Conservation (phyloP, 2,888 invertebrate species). For the Acanthosepion esculentum region DNA sequence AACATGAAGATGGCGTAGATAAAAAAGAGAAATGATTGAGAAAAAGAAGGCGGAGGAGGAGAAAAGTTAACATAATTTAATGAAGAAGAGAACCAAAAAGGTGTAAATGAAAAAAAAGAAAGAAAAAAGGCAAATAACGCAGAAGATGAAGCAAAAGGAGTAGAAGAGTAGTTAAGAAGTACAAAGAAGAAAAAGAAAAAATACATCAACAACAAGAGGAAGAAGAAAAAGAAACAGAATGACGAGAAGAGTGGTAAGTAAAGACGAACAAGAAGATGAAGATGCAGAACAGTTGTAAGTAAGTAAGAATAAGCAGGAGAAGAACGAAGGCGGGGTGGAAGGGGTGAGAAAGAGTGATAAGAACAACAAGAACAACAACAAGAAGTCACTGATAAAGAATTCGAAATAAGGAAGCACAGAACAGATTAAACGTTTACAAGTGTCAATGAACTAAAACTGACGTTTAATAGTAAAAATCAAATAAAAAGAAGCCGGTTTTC, state of each 20-base stretch:
- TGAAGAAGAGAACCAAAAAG: neutral
- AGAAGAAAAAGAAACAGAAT: neutral
- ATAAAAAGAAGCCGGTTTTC: too few species aligned
- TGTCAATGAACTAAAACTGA: too few species aligned
- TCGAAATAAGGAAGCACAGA: too few species aligned
- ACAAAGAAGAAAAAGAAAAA: constrained; percentile 38
- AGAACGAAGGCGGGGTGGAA: too few species aligned
- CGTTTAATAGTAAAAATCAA: too few species aligned
- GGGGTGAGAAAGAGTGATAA: too few species aligned
- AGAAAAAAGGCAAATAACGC: neutral
- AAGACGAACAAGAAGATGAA: neutral
- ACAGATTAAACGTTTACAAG: too few species aligned
- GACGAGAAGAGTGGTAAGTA: neutral
- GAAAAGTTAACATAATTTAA: too few species aligned
- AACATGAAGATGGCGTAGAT: neutral
- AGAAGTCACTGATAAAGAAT: too few species aligned
- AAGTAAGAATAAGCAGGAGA: too few species aligned
- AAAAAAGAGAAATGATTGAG: neutral
- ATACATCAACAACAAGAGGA: neutral
- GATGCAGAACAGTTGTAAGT: neutral
- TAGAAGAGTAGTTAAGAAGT: too few species aligned
- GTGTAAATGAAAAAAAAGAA: neutral
- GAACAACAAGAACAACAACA: too few species aligned
- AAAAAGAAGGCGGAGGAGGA: neutral
- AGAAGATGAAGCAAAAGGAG: neutral